Percentiles rank a stretch among this genome's conserved stretches.
Evolutionary conservation across 2,888 invertebrate species (phyloP).

Genomic region (Ethmia dodecea): DNA sequence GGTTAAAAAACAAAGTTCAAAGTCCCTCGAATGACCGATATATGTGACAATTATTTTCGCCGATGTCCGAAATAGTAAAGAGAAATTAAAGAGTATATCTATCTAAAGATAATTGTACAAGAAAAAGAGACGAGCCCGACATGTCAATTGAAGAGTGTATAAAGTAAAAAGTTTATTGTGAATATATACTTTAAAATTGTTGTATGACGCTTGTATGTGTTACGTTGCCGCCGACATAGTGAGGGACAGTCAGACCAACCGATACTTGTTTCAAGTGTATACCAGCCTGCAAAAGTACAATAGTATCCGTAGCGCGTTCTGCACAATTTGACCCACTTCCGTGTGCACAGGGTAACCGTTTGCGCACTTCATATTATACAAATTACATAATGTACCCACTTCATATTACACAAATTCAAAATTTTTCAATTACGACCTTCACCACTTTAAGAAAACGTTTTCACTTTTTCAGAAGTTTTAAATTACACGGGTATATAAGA

Average conservation of each 20-base stretch:
- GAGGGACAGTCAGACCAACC: neutral
- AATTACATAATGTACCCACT: too few species aligned
- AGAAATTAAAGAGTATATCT: conserved; percentile 40
- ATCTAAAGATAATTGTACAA: conserved; percentile 63
- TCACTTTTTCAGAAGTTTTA: too few species aligned
- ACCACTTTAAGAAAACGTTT: too few species aligned
- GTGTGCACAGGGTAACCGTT: conserved; percentile 18
- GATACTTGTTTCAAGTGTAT: conserved; percentile 18
- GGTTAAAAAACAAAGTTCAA: too few species aligned
- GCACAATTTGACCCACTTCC: conserved; percentile 22
- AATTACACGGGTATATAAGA: too few species aligned
- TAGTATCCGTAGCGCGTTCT: conserved; percentile 40
- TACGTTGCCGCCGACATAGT: conserved; percentile 15
- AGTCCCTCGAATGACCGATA: conserved; percentile 21
- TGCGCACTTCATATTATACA: neutral
- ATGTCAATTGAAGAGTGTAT: conserved; percentile 74
- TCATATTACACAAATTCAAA: too few species aligned
- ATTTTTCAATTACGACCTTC: too few species aligned
- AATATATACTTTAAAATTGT: conserved; percentile 38
- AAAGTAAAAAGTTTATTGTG: conserved; percentile 56
- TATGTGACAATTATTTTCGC: conserved; percentile 28
- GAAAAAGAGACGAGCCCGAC: conserved; percentile 65
- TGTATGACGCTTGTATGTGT: conserved; percentile 25
- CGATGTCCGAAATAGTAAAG: conserved; percentile 32
- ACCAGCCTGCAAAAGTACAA: conserved; percentile 66